Base-by-base conservation (phyloP, 2,113 vertebrate species). In the Spermophilus dauricus region DNA sequence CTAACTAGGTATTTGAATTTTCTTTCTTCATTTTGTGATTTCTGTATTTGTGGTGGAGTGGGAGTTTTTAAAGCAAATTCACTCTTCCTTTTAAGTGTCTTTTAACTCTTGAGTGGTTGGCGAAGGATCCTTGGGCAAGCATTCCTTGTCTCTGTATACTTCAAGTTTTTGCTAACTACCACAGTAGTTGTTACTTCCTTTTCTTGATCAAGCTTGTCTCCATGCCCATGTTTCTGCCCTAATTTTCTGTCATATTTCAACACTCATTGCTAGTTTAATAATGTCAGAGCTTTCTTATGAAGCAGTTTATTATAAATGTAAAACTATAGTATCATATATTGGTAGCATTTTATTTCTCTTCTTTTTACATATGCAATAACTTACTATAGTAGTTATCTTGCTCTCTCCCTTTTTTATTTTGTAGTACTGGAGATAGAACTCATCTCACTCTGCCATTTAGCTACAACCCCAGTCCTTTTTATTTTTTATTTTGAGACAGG, bases 101-200 rank as follows among this genome's bases (percentile, higher is more conserved):
- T 96, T 88, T 67, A 84, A n/a, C 65, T 93, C 16, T 69, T 56
- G n/a, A 73, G 70, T 63, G n/a, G 4, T n/a, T 95, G n/a, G 37
- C 67, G n/a, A 90, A 94, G 51, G 58, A 45, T 91, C 17, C 22
- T 42, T n/a, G 75, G 86, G 53, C 85, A 28, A 76, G 17, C 45
- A 87, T 75, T 75, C 53, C 63, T 51, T 73, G 28, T 86, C 1
- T 26, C 13, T 88, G 30, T 81, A 48, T 53, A 9, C 17, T 22
- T 89, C 88, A 89, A 84, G 37, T 76, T 95, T 84, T 39, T 93
- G 22, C 6, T 51, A 84, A 82, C 96, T 87, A 11, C 37, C 58
- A 6, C 58, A 39, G 37, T 85, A 7, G n/a, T 45, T 88, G 70
- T 85, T 42, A 3, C 73, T 95, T 97, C 61, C 70, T 61, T 18